Percentiles rank a stretch among this genome's conserved stretches.
These are phyloP conservation scores for Thalassophryne amazonica DNA, from an alignment of 2,797 vertebrate species.

Conservation along the genomic window DNA sequence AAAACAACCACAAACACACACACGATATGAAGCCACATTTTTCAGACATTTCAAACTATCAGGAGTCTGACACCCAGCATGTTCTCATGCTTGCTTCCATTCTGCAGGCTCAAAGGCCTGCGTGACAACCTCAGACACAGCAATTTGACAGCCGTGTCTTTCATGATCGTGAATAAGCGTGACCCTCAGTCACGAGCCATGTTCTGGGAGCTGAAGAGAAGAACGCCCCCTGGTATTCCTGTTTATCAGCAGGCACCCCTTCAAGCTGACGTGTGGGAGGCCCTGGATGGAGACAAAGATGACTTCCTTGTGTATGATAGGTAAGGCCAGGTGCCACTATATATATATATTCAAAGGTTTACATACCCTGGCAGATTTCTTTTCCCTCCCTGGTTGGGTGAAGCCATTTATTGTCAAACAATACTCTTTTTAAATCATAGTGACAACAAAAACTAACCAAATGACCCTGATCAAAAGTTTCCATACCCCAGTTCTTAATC, in stretches of 20 bases:
- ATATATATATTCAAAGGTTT: too few species aligned
- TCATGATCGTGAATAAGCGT: conserved; percentile 85
- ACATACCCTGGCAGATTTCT: too few species aligned
- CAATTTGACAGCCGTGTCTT: conserved; percentile 71
- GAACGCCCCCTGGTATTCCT: conserved; percentile 69
- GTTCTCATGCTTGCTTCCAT: background rate
- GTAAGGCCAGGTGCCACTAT: conserved; percentile 30
- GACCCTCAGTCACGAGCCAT: conserved; percentile 77
- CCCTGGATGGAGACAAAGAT: conserved; percentile 73
- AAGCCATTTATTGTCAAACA: too few species aligned
- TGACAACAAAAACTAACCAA: too few species aligned
- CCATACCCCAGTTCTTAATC: too few species aligned
- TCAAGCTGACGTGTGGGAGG: conserved; percentile 83
- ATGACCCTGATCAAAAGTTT: too few species aligned
- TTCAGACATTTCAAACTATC: background rate
- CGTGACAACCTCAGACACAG: conserved; percentile 74
- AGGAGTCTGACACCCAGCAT: background rate
- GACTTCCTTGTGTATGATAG: conserved; percentile 82
- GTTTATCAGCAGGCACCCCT: conserved; percentile 81
- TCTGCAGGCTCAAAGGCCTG: conserved; percentile 78
- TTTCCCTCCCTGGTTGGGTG: too few species aligned
- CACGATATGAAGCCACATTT: too few species aligned
- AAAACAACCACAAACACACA: too few species aligned
- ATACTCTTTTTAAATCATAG: too few species aligned
- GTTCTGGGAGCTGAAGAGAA: conserved; percentile 80